Percentiles rank a stretch among this genome's conserved stretches.
Evolutionary conservation across 2,888 invertebrate genomes (phyloP).

Genomic region (Scrobipalpa costella): DNA sequence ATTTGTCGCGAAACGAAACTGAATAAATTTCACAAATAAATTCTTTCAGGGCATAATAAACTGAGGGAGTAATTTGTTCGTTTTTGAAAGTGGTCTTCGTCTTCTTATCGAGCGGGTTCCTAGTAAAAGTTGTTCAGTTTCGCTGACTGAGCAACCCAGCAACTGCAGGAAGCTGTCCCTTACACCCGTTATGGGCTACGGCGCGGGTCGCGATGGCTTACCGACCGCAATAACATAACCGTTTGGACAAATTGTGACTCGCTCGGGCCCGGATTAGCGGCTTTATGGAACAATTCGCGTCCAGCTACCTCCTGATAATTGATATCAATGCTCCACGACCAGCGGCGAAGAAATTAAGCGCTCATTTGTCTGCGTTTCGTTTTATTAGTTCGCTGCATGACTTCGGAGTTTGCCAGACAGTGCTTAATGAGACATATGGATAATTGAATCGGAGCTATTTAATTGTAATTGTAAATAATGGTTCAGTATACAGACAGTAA

Average conservation of each 20-base stretch:
- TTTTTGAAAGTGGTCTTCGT: too few species aligned
- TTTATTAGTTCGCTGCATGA: constrained; percentile 58
- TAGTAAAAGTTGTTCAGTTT: too few species aligned
- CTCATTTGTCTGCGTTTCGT: constrained; percentile 60
- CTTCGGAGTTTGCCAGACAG: constrained; percentile 35
- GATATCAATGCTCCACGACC: constrained; percentile 72
- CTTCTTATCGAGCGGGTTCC: too few species aligned
- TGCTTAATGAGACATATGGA: constrained; percentile 37
- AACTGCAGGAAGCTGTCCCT: too few species aligned
- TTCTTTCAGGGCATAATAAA: too few species aligned
- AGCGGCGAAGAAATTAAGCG: constrained; percentile 62
- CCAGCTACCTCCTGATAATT: constrained; percentile 68
- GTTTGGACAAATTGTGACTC: constrained; percentile 77
- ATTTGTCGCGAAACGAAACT: too few species aligned
- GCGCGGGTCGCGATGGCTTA: constrained; percentile 54
- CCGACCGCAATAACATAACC: constrained; percentile 79
- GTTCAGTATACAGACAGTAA: too few species aligned
- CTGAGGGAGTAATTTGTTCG: too few species aligned
- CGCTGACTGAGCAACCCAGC: too few species aligned
- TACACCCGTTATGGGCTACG: too few species aligned
- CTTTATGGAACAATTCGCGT: constrained; percentile 74
- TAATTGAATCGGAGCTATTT: constrained; percentile 31
- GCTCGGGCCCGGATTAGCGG: constrained; percentile 72
- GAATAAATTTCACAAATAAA: too few species aligned
- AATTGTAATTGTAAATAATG: constrained; percentile 2